Evolutionary conservation across 2,797 vertebrate species (phyloP).

Genomic region (Paedocypris micromegethes): DNA sequence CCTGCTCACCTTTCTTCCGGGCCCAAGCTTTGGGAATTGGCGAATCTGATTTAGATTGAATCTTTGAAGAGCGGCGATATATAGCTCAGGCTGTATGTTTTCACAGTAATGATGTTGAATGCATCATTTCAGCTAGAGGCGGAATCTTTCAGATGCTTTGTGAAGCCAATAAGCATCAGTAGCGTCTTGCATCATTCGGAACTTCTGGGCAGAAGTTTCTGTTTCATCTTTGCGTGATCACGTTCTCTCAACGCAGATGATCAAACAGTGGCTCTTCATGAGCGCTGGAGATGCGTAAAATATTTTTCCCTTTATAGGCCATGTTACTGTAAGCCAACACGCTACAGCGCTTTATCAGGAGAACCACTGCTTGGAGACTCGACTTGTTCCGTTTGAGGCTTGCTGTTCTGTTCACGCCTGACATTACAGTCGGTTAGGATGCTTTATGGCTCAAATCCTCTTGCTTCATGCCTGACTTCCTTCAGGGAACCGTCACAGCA

Average conservation of each 20-base stretch:
- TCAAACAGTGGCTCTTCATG: conserved; percentile 25
- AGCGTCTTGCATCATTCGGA: conserved; percentile 1
- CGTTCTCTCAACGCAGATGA: conserved; percentile 33
- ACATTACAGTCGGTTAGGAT: conserved; percentile 36
- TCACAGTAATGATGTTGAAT: conserved; percentile 28
- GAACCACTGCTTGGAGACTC: conserved; percentile 20
- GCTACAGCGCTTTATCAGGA: conserved; percentile 17
- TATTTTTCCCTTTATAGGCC: conserved; percentile 29
- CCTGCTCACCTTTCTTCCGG: conserved; percentile 29
- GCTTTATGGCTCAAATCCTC: conserved; percentile 29
- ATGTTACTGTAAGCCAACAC: conserved; percentile 4
- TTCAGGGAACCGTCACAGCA: conserved; percentile 23
- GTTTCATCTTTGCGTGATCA: conserved; percentile 42
- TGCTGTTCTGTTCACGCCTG: conserved; percentile 39
- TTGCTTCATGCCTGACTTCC: conserved; percentile 18
- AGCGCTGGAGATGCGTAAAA: conserved; percentile 40
- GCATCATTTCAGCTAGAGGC: conserved; percentile 31
- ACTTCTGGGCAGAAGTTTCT: conserved; percentile 23
- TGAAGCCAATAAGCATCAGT: conserved; percentile 15
- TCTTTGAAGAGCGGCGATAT: conserved; percentile 13
- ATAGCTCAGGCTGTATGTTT: conserved; percentile 15
- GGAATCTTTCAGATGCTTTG: conserved; percentile 14
- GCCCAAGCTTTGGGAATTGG: conserved; percentile 28
- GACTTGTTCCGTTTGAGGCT: conserved; percentile 11
- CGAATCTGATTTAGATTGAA: conserved; percentile 28